Conservation (phyloP, 2,113 vertebrate genomes). For the Irena cyanogastra region DNA sequence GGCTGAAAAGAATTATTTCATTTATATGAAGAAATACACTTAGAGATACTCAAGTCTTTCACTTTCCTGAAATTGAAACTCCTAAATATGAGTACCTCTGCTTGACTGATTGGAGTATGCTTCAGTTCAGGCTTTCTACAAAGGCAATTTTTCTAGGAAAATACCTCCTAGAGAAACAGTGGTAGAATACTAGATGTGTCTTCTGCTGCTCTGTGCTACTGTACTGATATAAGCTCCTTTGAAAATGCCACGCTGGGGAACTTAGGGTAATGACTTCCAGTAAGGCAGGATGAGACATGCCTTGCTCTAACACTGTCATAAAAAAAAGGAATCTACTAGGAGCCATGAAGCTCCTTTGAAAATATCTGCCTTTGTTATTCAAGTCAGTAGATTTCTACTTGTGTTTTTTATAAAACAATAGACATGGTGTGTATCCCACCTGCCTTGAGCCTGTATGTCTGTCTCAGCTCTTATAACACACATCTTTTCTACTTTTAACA, state of each 20-base stretch:
- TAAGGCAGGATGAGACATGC: background rate
- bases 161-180: background rate
- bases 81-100: background rate
- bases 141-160: background rate
- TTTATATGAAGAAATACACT: background rate
- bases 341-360: background rate
- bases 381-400: background rate
- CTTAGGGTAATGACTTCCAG: background rate
- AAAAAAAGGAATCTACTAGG: background rate
- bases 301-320: background rate
- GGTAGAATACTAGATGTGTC: background rate
- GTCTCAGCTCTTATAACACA: background rate
- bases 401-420: background rate
- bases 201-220: background rate
- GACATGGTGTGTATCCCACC: accelerated
- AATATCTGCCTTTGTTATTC: background rate
- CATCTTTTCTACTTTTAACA: background rate
- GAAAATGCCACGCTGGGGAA: background rate
- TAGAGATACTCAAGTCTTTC: background rate
- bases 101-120: background rate
- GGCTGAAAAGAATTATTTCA: background rate
- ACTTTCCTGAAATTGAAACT: background rate
- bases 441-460: background rate
- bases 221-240: background rate
- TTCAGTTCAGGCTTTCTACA: background rate